Percentiles rank a stretch among this genome's conserved stretches.
Evolutionary conservation across 2,113 vertebrate genomes (phyloP).

Genomic region (Nesogale talazaci): DNA sequence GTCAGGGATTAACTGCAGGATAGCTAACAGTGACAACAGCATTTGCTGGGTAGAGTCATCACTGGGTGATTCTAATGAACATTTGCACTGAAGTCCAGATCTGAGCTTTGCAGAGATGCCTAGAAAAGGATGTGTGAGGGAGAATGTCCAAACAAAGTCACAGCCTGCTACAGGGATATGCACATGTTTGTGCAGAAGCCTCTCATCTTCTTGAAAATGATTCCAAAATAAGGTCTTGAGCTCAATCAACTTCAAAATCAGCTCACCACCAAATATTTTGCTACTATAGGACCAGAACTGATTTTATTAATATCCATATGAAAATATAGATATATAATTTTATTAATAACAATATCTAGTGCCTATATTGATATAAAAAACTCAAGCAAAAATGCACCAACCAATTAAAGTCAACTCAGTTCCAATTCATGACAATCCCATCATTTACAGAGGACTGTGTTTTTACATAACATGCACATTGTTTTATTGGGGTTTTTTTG

Average conservation of each 20-base stretch:
- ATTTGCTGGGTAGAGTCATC: not conserved
- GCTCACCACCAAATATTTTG: not conserved
- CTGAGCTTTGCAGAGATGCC: not conserved
- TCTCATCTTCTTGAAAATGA: not conserved
- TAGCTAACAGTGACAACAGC: not conserved
- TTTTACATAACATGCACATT: too few species aligned
- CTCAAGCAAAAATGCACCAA: not conserved
- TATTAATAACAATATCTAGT: not conserved
- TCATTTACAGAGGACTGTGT: not conserved
- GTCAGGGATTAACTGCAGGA: not conserved
- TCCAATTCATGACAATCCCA: not conserved
- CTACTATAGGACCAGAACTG: not conserved
- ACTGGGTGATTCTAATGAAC: not conserved
- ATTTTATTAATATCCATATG: not conserved
- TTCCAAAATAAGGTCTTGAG: slow-evolving; percentile 17
- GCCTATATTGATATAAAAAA: not conserved
- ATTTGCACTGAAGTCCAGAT: not conserved
- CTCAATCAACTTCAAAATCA: slow-evolving; percentile 36
- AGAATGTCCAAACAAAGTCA: not conserved
- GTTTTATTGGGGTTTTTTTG: not conserved
- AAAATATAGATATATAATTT: not conserved
- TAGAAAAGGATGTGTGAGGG: not conserved
- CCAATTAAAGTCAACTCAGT: not conserved
- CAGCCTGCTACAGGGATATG: not conserved
- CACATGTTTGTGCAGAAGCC: not conserved